Conservation (phyloP, 1,140 invertebrate species). For the Contarinia nasturtii region DNA sequence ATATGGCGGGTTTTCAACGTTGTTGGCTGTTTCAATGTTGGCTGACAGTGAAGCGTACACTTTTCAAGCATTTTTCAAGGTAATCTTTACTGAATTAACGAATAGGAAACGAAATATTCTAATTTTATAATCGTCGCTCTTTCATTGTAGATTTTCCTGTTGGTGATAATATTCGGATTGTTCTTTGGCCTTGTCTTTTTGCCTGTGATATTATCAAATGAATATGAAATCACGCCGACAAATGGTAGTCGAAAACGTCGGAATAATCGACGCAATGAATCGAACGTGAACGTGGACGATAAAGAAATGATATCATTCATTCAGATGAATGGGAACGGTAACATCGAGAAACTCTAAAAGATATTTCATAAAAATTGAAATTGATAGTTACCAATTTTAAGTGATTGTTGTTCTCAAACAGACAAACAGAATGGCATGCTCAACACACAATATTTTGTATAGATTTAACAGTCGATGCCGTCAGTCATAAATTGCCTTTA, state of each 20-base stretch:
- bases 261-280: no score
- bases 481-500: no score
- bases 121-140: slow-evolving; percentile 4
- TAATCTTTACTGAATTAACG: slow-evolving; percentile 9
- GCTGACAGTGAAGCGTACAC: slow-evolving; percentile 56
- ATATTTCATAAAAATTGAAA: no score
- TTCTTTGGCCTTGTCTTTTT: slow-evolving; percentile 57
- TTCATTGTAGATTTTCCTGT: slow-evolving; percentile 41
- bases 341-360: background rate
- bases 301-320: background rate
- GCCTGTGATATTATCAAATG: slow-evolving; percentile 39
- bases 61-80: slow-evolving; percentile 62
- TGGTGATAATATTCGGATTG: slow-evolving; percentile 55
- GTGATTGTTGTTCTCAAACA: no score
- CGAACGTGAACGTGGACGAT: background rate
- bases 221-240: background rate
- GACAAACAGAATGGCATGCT: no score
- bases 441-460: no score
- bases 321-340: background rate
- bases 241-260: no score
- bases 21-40: slow-evolving; percentile 54
- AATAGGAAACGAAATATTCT: background rate
- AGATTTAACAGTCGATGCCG: no score
- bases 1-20: slow-evolving; percentile 59
- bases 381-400: no score